Evolutionary conservation across 2,113 vertebrate genomes (phyloP).

Genomic region (Nothocercus julius): DNA sequence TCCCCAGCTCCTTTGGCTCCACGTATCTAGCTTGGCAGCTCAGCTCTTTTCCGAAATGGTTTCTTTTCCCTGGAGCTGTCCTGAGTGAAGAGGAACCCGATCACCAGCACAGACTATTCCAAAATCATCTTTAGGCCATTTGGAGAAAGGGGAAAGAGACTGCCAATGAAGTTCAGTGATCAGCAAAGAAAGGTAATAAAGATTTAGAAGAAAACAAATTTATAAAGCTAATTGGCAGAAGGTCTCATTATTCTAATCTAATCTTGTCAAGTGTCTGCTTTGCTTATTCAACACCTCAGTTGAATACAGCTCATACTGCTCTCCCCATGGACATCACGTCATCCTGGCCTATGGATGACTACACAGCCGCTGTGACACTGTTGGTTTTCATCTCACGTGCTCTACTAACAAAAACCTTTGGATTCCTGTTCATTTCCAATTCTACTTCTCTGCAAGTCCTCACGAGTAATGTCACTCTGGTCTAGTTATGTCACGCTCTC

Average conservation of each 20-base stretch:
- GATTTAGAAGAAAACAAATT: neutral
- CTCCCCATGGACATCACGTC: neutral
- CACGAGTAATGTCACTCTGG: slow-evolving; percentile 28
- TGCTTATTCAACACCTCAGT: neutral
- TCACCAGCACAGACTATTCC: neutral
- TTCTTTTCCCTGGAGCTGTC: neutral
- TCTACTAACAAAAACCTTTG: neutral
- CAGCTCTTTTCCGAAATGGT: neutral
- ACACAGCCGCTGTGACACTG: accelerated
- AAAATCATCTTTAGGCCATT: neutral
- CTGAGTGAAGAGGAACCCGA: neutral
- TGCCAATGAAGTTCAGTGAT: neutral
- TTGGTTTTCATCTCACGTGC: neutral
- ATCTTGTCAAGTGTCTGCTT: neutral
- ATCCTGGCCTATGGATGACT: neutral
- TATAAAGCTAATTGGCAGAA: neutral
- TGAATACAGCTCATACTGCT: neutral
- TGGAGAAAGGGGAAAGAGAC: neutral
- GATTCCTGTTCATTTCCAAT: slow-evolving; percentile 12
- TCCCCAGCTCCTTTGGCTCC: neutral
- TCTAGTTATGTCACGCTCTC: neutral
- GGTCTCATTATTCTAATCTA: neutral
- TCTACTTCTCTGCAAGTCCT: neutral
- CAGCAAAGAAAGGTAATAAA: neutral
- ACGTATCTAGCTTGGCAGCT: neutral